Evolutionary conservation across 2,113 vertebrate genomes (phyloP).

Genomic region (Sorex fumeus): DNA sequence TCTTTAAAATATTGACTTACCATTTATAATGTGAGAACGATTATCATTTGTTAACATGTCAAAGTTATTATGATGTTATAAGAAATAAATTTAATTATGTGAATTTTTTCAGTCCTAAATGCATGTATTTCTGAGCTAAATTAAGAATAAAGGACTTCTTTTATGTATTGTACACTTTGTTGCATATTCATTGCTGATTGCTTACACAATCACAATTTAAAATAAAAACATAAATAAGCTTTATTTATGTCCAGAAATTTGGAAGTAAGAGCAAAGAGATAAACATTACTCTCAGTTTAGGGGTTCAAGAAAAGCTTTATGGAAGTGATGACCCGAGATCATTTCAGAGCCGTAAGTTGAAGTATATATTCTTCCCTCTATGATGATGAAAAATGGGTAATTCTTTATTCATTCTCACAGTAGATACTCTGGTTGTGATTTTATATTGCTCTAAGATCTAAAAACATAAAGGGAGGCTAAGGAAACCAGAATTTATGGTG

Average conservation of each 20-base stretch:
- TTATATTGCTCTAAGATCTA: conserved; percentile 23
- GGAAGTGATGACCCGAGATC: background rate
- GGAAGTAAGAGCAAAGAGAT: background rate
- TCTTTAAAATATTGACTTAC: conserved; percentile 32
- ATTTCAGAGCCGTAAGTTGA: conserved; percentile 3
- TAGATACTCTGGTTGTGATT: conserved; percentile 8
- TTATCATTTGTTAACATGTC: background rate
- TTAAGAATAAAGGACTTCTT: conserved; percentile 54
- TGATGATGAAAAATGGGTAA: conserved; percentile 26
- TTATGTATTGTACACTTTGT: background rate
- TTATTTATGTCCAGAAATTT: conserved; percentile 34
- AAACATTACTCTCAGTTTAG: background rate
- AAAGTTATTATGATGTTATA: background rate
- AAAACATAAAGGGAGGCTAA: conserved; percentile 37
- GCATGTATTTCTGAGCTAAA: background rate
- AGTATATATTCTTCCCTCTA: background rate
- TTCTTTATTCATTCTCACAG: conserved; percentile 43
- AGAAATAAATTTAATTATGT: background rate
- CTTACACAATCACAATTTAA: background rate
- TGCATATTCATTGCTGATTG: background rate
- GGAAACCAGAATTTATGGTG: conserved; percentile 62
- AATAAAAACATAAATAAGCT: background rate
- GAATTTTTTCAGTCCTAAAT: background rate
- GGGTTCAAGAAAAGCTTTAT: background rate
- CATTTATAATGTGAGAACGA: conserved; percentile 27